Conservation (phyloP, 1,140 invertebrate species). For the Doryteuthis pealeii region DNA sequence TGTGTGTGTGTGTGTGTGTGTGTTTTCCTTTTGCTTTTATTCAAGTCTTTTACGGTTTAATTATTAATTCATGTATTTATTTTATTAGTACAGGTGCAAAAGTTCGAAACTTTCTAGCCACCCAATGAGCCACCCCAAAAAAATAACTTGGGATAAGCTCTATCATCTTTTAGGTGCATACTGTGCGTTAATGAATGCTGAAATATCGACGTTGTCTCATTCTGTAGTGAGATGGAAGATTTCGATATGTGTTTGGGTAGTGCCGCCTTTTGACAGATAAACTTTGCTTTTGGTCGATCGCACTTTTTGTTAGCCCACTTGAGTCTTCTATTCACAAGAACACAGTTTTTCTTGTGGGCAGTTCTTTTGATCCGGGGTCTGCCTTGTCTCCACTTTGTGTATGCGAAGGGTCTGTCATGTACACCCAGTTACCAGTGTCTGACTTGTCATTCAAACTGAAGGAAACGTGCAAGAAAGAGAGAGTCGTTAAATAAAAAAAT, state of each 20-base stretch:
- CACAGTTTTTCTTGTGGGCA: conserved; percentile 47
- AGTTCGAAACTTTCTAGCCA: too few species aligned
- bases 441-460: conserved; percentile 48
- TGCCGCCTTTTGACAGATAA: conserved; percentile 43
- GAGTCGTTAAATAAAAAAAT: too few species aligned
- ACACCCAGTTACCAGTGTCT: conserved; percentile 41
- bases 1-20: too few species aligned
- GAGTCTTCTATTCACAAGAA: conserved; percentile 44
- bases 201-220: conserved; percentile 13
- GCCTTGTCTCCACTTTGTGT: conserved; percentile 43
- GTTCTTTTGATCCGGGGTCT: conserved; percentile 38
- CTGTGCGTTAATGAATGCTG: conserved; percentile 14
- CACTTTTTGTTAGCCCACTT: conserved; percentile 54
- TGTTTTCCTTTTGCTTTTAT: too few species aligned
- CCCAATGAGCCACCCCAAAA: too few species aligned
- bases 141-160: too few species aligned
- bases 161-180: too few species aligned
- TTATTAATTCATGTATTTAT: too few species aligned
- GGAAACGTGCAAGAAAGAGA: conserved; percentile 3
- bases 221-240: conserved; percentile 9
- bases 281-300: conserved; percentile 41
- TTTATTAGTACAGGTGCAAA: too few species aligned
- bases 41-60: too few species aligned
- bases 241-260: neutral
- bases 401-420: conserved; percentile 33